Conservation (phyloP, 2,113 vertebrate genomes). For the Tor tambroides region DNA sequence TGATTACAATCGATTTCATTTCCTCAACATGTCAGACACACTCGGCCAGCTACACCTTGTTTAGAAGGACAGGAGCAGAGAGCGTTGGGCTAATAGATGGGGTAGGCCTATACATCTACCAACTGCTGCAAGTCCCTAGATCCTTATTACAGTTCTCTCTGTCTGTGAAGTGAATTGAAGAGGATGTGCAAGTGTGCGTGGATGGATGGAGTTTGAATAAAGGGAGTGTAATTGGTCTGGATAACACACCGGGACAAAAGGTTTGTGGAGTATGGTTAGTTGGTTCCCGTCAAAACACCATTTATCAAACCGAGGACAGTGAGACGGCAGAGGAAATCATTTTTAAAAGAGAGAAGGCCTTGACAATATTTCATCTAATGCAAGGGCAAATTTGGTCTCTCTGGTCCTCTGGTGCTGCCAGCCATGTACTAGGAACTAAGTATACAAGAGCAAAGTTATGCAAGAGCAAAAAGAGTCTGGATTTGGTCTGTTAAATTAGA, state of each 20-base stretch:
- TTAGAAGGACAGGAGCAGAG: not conserved
- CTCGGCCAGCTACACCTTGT: slow-evolving; percentile 21
- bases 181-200: not conserved
- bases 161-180: slow-evolving; percentile 6
- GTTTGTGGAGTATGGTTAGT: slow-evolving; percentile 29
- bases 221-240: slow-evolving; percentile 41
- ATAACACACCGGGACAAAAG: slow-evolving; percentile 12
- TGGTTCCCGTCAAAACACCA: slow-evolving; percentile 51
- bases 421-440: not conserved
- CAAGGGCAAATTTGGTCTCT: slow-evolving; percentile 31
- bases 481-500: not conserved
- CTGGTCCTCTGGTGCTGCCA: not conserved
- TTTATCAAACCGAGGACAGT: slow-evolving; percentile 36
- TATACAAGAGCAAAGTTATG: not conserved
- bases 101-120: not conserved
- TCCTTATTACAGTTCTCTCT: slow-evolving; percentile 35
- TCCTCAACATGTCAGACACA: slow-evolving; percentile 31
- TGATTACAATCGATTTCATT: slow-evolving; percentile 13
- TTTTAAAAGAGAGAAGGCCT: not conserved
- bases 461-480: not conserved
- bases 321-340: not conserved
- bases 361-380: slow-evolving; percentile 12
- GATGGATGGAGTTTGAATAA: slow-evolving; percentile 8
- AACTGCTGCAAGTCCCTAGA: slow-evolving; percentile 20
- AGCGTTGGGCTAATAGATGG: not conserved